phyloP scores from a whole-genome alignment of 2,888 invertebrate genomes.

The Acleris sparsana region DNA sequence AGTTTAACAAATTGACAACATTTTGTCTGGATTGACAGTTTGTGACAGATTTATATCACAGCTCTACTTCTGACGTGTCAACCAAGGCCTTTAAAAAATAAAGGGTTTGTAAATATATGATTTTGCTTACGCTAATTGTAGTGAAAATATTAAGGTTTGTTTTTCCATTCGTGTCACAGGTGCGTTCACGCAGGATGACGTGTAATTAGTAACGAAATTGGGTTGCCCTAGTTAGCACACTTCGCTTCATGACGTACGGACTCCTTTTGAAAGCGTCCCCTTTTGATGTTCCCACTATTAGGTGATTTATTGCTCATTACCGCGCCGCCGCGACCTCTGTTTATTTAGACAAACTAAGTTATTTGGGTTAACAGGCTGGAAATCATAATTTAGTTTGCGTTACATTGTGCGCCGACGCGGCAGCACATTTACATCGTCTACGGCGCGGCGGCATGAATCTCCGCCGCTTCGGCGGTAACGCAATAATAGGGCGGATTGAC shows the following conservation, averaged over 20 bases:
- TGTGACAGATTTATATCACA: no score
- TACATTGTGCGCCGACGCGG: constrained; percentile 22
- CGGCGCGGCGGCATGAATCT: constrained; percentile 23
- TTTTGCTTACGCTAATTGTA: not conserved
- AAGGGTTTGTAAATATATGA: not conserved
- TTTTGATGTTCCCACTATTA: constrained; percentile 58
- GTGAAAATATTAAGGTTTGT: constrained; percentile 19
- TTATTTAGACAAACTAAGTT: constrained; percentile 50
- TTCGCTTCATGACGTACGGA: constrained; percentile 52
- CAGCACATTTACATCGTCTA: constrained; percentile 24
- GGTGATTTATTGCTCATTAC: constrained; percentile 61
- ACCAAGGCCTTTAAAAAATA: no score
- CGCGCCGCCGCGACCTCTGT: constrained; percentile 44
- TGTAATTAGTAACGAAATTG: constrained; percentile 61
- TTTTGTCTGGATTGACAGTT: no score
- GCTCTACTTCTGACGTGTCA: no score
- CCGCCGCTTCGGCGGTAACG: not conserved
- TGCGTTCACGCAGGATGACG: constrained; percentile 44
- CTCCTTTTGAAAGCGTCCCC: constrained; percentile 47
- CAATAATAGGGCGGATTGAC: constrained; percentile 20
- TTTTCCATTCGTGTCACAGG: constrained; percentile 36
- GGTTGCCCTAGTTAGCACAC: constrained; percentile 50
- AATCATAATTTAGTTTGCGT: constrained; percentile 33
- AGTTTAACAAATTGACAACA: no score
- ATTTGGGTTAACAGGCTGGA: constrained; percentile 49